These are phyloP conservation scores for Sakesphorus luctuosus DNA, from an alignment of 2,113 vertebrate species.

Conservation along the genomic window DNA sequence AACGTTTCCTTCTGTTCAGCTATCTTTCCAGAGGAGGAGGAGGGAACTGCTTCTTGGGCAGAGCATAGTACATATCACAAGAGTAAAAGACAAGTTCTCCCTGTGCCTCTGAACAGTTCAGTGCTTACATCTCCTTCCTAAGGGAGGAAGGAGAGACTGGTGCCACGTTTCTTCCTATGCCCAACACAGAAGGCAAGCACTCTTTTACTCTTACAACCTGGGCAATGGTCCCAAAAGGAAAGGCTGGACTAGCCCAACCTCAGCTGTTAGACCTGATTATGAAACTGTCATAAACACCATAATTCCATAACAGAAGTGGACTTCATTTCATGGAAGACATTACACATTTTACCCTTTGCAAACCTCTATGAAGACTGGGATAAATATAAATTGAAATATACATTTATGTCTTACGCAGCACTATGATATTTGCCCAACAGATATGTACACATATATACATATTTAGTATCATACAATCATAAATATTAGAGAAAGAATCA, in stretches of 20 bases:
- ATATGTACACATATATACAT: neutral
- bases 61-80: rapidly evolving
- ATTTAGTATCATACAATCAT: neutral
- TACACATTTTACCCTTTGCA: neutral
- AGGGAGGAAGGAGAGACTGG: neutral
- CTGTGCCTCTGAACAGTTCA: neutral
- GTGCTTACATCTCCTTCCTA: neutral
- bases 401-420: neutral
- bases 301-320: neutral
- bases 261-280: neutral
- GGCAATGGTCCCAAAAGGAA: neutral
- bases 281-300: neutral
- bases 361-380: neutral
- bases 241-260: neutral
- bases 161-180: neutral
- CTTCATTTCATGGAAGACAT: neutral
- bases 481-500: neutral
- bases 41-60: neutral
- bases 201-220: neutral
- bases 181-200: neutral
- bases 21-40: neutral
- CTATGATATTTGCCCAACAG: neutral
- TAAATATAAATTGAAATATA: neutral
- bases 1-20: neutral
- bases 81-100: neutral